These are phyloP conservation scores for Drosophila teissieri DNA, from an alignment of 1,140 invertebrate species.

Conservation along the genomic window DNA sequence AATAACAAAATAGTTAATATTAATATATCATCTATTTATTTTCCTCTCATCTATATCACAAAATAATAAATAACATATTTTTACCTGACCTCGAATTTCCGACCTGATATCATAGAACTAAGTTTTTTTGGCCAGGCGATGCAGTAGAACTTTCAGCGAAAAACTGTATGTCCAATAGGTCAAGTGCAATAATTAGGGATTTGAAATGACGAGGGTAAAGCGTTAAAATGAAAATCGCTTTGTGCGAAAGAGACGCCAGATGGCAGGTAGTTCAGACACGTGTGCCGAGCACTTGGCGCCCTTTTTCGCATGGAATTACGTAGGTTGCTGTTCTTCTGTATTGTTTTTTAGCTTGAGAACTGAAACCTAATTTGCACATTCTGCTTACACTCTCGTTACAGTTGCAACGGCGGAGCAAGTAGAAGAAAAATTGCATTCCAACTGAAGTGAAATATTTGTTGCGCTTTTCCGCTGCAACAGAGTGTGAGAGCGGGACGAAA, in stretches of 20 bases:
- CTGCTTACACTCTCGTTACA: constrained; percentile 46
- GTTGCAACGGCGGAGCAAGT: constrained; percentile 32
- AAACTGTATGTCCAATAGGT: neutral
- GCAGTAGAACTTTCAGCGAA: too few species aligned
- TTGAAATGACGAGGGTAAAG: constrained; percentile 15
- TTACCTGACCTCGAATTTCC: too few species aligned
- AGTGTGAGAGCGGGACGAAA: constrained; percentile 6
- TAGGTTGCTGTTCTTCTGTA: constrained; percentile 16
- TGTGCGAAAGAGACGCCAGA: constrained; percentile 23
- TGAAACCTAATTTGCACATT: constrained; percentile 51
- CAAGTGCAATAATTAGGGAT: neutral
- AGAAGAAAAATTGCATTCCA: constrained; percentile 61
- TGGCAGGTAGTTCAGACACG: constrained; percentile 53
- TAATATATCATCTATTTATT: too few species aligned
- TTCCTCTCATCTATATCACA: too few species aligned
- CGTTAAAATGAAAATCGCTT: constrained; percentile 19
- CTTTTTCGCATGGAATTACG: constrained; percentile 76
- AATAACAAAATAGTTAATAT: too few species aligned
- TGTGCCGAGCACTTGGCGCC: constrained; percentile 72
- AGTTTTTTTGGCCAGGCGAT: too few species aligned
- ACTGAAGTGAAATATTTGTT: constrained; percentile 15
- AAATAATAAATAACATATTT: too few species aligned
- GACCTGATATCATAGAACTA: too few species aligned
- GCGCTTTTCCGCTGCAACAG: constrained; percentile 7
- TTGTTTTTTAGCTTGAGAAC: constrained; percentile 13